Conservation (phyloP, 2,888 invertebrate genomes). For the Calameuta idolon region DNA sequence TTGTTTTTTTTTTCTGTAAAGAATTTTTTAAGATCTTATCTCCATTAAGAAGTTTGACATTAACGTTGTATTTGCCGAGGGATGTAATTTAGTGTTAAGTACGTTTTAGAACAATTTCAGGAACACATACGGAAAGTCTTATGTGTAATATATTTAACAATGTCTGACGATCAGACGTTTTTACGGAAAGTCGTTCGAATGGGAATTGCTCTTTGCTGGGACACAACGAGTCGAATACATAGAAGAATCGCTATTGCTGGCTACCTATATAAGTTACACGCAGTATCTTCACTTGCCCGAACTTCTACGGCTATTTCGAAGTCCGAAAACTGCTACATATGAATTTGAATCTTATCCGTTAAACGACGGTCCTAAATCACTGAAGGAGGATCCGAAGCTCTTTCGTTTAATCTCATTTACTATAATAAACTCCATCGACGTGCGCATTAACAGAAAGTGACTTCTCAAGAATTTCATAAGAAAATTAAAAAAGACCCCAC, state of each 20-base stretch:
- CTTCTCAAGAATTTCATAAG: too few relatives aligned
- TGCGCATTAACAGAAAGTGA: not conserved
- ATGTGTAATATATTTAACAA: conserved; percentile 51
- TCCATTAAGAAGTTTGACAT: not conserved
- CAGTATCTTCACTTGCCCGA: conserved; percentile 19
- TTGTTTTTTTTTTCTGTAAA: not conserved
- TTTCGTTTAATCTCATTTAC: not conserved
- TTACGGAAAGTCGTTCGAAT: conserved; percentile 64
- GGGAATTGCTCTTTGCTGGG: conserved; percentile 54
- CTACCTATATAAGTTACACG: not conserved
- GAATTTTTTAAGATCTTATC: not conserved
- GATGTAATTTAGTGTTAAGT: not conserved
- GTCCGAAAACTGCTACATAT: conserved; percentile 3
- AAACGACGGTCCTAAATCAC: not conserved
- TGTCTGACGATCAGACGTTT: conserved; percentile 54
- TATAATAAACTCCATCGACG: not conserved
- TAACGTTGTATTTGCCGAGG: not conserved
- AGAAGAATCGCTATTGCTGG: conserved; percentile 29
- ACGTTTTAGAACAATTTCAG: not conserved
- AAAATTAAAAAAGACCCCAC: not conserved
- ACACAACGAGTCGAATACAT: conserved; percentile 29
- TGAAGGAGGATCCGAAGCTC: not conserved
- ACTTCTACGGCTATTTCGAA: conserved; percentile 39
- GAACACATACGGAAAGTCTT: not conserved
- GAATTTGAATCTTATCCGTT: not conserved